phyloP scores from a whole-genome alignment of 2,113 vertebrate genomes.

The Dipodomys spectabilis region DNA sequence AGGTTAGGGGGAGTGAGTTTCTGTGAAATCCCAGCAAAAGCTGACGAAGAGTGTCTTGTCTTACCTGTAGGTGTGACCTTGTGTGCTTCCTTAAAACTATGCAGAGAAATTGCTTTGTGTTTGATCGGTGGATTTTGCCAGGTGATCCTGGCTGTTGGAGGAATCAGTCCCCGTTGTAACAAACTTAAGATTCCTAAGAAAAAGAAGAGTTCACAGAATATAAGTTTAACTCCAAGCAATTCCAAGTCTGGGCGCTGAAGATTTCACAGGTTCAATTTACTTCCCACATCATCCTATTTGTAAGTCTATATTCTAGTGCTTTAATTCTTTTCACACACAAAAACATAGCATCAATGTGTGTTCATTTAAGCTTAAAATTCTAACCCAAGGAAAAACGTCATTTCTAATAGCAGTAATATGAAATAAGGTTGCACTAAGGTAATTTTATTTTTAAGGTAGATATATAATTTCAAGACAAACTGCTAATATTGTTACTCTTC shows the following conservation, averaged over 20 bases:
- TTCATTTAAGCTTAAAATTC: slow-evolving; percentile 55
- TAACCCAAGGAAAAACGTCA: slow-evolving; percentile 53
- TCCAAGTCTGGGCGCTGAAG: not conserved
- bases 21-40: not conserved
- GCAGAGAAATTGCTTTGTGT: slow-evolving; percentile 79
- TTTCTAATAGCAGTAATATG: slow-evolving; percentile 28
- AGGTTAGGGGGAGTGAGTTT: not conserved
- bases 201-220: slow-evolving; percentile 29
- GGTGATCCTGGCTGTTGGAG: slow-evolving; percentile 78
- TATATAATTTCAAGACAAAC: slow-evolving; percentile 68
- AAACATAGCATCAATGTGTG: not conserved
- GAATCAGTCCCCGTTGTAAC: slow-evolving; percentile 82
- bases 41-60: not conserved
- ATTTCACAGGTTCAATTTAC: not conserved
- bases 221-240: slow-evolving; percentile 33
- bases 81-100: slow-evolving; percentile 69
- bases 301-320: not conserved
- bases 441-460: slow-evolving; percentile 70
- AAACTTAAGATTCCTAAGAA: slow-evolving; percentile 80
- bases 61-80: slow-evolving; percentile 80
- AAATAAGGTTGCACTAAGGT: slow-evolving; percentile 67
- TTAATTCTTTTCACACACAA: slow-evolving; percentile 28
- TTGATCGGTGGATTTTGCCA: slow-evolving; percentile 78
- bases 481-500: slow-evolving; percentile 39
- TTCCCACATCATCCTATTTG: slow-evolving; percentile 8